Base-by-base conservation (phyloP, 2,888 invertebrate species). In the Pherbina coryleti region DNA sequence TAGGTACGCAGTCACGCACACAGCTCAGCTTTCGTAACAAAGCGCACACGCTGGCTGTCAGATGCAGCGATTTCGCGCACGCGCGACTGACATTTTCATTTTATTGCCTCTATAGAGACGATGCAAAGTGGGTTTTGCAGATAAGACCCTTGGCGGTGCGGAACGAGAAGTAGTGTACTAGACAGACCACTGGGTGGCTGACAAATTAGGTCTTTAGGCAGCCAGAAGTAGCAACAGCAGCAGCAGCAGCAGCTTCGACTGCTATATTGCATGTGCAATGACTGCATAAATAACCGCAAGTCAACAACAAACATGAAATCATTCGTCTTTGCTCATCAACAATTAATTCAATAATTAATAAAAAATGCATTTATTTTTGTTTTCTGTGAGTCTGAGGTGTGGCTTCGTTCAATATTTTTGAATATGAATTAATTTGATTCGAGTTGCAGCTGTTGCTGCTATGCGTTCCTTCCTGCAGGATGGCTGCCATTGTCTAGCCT, bases 301-400 rank as follows among this genome's bases (percentile, higher is more conserved):
- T 2, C 69, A 69, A 28, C 69, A 49, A 28, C 69, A 69, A 51
- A n/a, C 5, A 67, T 17, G 7, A 28, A 17, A 28, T 14, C 17
- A 62, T 28, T 14, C 28, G 25, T 34, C 64, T 14, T n/a, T n/a
- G 37, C 28, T 31, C 34, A 44, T 28, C 49, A 51, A 69, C 49
- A 49, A 28, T 67, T 22, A 49, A 67, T 67, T 28, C 22, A 51
- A 69, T 28, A 69, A 51, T 67, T 22, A 49, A 67, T 67, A 67
- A 49, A 31, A 64, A 34, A 19, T 5, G 11, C 62, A 62, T 44
- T 44, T 11, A 44, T 11, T 28, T 25, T 60, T 60, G 4, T 60
- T 11, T 25, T 60, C 5, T 25, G 28, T 25, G 25, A 8, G 28
- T 28, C 14, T 60, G 14, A 60, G 60, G 60, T 60, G 60, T 60